Evolutionary conservation across 1,140 invertebrate genomes (phyloP), one percentile per base, ranked within the genome.

Genomic region (Hestina assimilis): DNA sequence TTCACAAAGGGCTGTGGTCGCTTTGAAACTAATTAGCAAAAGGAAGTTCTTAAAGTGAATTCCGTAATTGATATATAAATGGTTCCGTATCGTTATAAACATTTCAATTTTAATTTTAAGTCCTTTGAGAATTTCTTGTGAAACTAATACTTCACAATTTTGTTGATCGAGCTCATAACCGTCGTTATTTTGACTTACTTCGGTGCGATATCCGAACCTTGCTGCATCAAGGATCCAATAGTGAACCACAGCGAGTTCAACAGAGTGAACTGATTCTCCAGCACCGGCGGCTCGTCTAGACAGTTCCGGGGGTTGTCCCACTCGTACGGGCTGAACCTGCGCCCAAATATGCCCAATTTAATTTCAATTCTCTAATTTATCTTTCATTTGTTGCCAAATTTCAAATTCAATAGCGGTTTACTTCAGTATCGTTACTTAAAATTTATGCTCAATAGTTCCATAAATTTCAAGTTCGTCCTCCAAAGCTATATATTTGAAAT

Each of bases 181-280:
- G 33, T 38, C 33, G 33, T 38, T 35, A 35, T 35, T 35, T 35
- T 66, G 62, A 90, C 89, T 90, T 89, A 94, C 93, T 93, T 93
- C 57, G 93, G 93, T 90, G 95, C 94, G 84, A 97, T 94, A 92
- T 97, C 95, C 76, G 94, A 95, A 89, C 96, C 95, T 92, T 96
- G 95, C 91, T 96, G 95, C 95, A 97, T 96, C 79, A 96, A 92
- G 70, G 94, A 95, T 68, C 95, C 95, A 84, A 96, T 94, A 87
- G 95, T 95, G 90, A 96, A 96, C 95, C 95, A 96, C 68, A 96
- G 91, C 77, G 94, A 93, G 90, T 97, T 97, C 83, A 95, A 91
- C 69, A 96, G 90, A 65, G 93, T 95, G 90, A 97, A 97, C 89
- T 96, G 94, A 90, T 97, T 97, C 89, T 95, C 93, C 83, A 95